These are phyloP conservation scores for Scaptodrosophila latifasciaeformis DNA, from an alignment of 2,888 invertebrate genomes.

Conservation along the genomic window DNA sequence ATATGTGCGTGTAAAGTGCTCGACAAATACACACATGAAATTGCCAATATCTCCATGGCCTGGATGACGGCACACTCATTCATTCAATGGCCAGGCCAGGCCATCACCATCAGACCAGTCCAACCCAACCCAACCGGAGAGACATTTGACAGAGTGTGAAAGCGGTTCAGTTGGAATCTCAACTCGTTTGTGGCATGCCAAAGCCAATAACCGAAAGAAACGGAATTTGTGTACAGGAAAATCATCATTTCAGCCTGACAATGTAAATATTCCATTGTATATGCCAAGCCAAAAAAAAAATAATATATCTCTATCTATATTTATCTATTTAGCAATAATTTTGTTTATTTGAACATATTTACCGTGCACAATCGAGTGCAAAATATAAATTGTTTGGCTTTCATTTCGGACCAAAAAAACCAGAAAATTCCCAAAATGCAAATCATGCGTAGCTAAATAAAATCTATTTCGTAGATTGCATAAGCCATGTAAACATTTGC, in stretches of 20 bases:
- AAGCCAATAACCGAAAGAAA: too few relatives aligned
- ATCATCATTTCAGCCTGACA: constrained; percentile 14
- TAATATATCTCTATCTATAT: background rate
- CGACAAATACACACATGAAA: constrained; percentile 1
- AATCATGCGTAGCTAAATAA: too few relatives aligned
- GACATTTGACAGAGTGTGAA: too few relatives aligned
- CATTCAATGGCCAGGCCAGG: background rate
- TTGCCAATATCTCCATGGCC: constrained; percentile 14
- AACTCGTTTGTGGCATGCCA: constrained; percentile 48
- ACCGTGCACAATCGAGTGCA: too few relatives aligned
- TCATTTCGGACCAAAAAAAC: too few relatives aligned
- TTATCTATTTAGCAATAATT: too few relatives aligned
- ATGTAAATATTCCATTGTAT: constrained; percentile 29
- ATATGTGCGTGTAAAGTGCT: background rate
- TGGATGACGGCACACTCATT: background rate
- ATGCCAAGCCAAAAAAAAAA: background rate
- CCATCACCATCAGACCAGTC: constrained; percentile 13
- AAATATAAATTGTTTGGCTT: too few relatives aligned
- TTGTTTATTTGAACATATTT: too few relatives aligned
- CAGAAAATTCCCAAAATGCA: too few relatives aligned
- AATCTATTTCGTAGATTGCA: too few relatives aligned
- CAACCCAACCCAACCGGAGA: too few relatives aligned
- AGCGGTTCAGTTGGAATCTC: constrained; percentile 45
- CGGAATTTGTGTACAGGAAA: constrained; percentile 15
- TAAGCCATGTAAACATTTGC: too few relatives aligned